Evolutionary conservation across 2,113 vertebrate species (phyloP).

Genomic region (Ptilorrhoa leucosticta): DNA sequence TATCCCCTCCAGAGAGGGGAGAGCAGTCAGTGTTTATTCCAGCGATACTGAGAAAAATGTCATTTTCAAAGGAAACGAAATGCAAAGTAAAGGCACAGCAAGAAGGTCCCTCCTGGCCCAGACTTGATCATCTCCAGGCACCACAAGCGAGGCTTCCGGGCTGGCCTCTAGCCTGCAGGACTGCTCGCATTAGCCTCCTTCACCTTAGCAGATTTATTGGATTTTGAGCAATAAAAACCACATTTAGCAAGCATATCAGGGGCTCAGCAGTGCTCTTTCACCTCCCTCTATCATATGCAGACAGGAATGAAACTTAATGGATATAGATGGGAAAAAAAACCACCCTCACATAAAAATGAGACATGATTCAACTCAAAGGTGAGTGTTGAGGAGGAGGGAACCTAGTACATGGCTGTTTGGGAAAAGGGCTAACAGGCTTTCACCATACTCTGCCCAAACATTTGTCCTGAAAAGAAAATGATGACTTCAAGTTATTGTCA

Average conservation of each 20-base stretch:
- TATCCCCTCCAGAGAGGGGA: not conserved
- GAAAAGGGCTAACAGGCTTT: not conserved
- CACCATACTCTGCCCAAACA: not conserved
- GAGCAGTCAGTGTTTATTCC: not conserved
- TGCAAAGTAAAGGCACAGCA: not conserved
- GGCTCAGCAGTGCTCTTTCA: constrained; percentile 17
- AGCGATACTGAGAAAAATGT: not conserved
- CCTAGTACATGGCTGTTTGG: fast-evolving
- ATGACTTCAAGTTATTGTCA: not conserved
- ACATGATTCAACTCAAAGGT: not conserved
- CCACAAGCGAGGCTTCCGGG: fast-evolving
- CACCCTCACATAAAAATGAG: not conserved
- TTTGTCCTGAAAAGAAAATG: not conserved
- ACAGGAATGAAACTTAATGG: constrained; percentile 22
- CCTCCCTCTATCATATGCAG: not conserved
- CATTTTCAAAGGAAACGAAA: not conserved
- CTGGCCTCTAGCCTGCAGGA: not conserved
- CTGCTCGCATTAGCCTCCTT: not conserved
- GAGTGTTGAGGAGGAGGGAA: not conserved
- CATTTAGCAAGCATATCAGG: constrained; percentile 6
- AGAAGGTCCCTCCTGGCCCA: not conserved
- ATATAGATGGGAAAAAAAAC: not conserved
- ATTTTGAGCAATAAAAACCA: constrained; percentile 34
- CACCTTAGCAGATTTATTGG: constrained; percentile 2
- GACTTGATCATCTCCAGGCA: fast-evolving